Evolutionary conservation across 2,797 vertebrate species (phyloP).

Genomic region (Microtus californicus): DNA sequence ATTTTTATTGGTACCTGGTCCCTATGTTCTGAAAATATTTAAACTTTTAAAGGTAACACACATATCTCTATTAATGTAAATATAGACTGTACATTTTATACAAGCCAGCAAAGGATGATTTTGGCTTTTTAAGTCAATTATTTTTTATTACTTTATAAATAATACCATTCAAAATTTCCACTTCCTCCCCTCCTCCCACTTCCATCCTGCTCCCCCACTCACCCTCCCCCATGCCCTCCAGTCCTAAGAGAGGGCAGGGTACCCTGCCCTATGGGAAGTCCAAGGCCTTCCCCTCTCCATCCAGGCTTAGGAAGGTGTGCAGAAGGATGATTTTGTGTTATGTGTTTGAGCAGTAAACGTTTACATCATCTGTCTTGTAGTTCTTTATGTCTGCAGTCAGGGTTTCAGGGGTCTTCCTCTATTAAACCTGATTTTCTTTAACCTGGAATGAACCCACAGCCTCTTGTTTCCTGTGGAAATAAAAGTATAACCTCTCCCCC

Average conservation of each 20-base stretch:
- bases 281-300: too few species aligned
- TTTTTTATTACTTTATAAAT: too few species aligned
- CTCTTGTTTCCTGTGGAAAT: background rate
- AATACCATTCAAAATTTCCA: too few species aligned
- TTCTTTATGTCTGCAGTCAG: background rate
- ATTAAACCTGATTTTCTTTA: background rate
- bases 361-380: background rate
- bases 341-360: background rate
- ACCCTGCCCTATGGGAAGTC: too few species aligned
- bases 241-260: too few species aligned
- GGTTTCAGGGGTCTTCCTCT: background rate
- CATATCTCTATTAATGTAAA: background rate
- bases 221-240: too few species aligned
- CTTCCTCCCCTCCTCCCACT: too few species aligned
- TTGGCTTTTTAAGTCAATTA: background rate
- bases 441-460: background rate
- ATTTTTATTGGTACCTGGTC: background rate
- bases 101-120: background rate
- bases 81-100: background rate
- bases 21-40: background rate
- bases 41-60: background rate
- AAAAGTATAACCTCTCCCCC: background rate
- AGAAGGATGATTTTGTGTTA: background rate
- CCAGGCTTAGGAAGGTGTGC: too few species aligned
- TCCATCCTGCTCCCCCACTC: too few species aligned